phyloP scores from a whole-genome alignment of 2,888 invertebrate species.

The Octonoba sinensis region DNA sequence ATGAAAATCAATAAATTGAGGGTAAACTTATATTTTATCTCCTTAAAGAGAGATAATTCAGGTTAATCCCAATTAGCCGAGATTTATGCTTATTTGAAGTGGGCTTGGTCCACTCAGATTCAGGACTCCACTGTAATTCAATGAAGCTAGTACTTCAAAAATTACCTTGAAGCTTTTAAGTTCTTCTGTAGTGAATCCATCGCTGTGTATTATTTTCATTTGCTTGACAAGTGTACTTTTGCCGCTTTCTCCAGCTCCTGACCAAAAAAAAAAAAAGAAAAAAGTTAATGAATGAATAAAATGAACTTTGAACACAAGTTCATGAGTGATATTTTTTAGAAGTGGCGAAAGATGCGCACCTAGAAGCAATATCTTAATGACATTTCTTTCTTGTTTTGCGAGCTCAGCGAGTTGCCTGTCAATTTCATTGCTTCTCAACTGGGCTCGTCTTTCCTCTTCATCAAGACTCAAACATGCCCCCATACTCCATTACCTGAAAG shows the following conservation, averaged over 20 bases:
- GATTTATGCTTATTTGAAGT: too few species aligned
- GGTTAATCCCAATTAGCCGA: too few species aligned
- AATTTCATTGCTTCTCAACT: constrained; percentile 77
- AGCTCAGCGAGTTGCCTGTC: constrained; percentile 76
- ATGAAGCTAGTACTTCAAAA: background rate
- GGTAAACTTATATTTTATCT: too few species aligned
- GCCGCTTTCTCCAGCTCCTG: constrained; percentile 79
- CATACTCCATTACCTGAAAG: constrained; percentile 63
- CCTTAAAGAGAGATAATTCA: too few species aligned
- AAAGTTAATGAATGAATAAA: background rate
- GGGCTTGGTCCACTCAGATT: too few species aligned
- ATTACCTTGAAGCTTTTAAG: constrained; percentile 75
- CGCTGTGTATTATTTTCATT: constrained; percentile 80
- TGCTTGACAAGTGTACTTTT: constrained; percentile 80
- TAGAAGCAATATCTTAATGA: constrained; percentile 77
- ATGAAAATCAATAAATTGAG: too few species aligned
- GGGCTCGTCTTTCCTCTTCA: constrained; percentile 70
- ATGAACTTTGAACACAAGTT: background rate
- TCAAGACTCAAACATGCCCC: constrained; percentile 64
- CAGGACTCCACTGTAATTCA: too few species aligned
- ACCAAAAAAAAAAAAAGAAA: too few species aligned
- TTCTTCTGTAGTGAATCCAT: constrained; percentile 77
- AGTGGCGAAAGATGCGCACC: constrained; percentile 71
- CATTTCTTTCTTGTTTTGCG: constrained; percentile 76
- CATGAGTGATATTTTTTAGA: background rate